A percentile compares a stretch with the other conserved stretches of the same genome.
phyloP scores from a whole-genome alignment of 2,888 invertebrate species.

The Diaphora mendica region DNA sequence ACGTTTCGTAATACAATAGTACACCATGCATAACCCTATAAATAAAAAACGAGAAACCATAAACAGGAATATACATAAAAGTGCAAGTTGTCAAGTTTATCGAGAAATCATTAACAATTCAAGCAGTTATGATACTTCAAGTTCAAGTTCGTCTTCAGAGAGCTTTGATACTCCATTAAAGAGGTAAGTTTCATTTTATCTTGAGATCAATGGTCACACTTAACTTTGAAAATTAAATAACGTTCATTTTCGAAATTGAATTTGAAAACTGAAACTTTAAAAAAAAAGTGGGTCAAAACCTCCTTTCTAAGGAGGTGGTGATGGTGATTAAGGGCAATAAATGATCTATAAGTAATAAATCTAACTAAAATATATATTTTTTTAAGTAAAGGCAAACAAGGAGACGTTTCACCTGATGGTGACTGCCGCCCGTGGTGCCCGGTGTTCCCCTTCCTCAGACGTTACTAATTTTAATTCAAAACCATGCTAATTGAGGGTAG shows the following conservation, averaged over 20 bases:
- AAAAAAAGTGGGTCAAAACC: no score
- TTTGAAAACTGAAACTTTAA: no score
- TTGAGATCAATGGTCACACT: background rate
- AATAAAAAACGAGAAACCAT: constrained; percentile 40
- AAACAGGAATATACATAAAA: constrained; percentile 60
- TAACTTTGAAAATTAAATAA: background rate
- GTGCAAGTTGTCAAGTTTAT: constrained; percentile 70
- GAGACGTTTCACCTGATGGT: no score
- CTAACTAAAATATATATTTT: no score
- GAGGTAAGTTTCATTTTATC: constrained; percentile 62
- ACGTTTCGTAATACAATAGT: constrained; percentile 26
- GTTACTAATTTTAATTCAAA: no score
- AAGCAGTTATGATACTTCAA: constrained; percentile 69
- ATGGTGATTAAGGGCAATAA: no score
- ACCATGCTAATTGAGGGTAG: no score
- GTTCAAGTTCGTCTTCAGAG: constrained; percentile 70
- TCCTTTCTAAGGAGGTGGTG: no score
- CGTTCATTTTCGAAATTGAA: background rate
- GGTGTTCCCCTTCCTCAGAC: no score
- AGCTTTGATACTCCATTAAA: constrained; percentile 71
- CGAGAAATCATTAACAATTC: constrained; percentile 54
- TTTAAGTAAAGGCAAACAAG: no score
- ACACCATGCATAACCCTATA: constrained; percentile 30
- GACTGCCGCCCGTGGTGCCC: no score
- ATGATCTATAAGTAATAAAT: no score